Evolutionary conservation across 2,797 vertebrate species (phyloP).

Genomic region (Ctenopoma kingsleyae): DNA sequence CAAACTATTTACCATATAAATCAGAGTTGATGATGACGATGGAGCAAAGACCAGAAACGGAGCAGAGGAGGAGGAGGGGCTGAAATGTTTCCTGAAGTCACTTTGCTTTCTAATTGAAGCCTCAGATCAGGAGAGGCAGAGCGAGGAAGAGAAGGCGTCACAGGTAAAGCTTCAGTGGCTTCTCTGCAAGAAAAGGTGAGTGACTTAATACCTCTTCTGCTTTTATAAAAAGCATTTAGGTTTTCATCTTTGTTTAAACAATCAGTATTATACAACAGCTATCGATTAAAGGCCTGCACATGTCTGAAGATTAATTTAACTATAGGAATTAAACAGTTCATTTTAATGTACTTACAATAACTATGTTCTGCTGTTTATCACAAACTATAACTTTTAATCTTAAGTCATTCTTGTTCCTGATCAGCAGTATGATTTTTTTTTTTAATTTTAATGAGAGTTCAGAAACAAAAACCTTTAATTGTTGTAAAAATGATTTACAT

Average conservation of each 20-base stretch:
- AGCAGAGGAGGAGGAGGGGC: slow-evolving; percentile 10
- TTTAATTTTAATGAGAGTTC: neutral
- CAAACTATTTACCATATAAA: slow-evolving; percentile 10
- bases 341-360: no score
- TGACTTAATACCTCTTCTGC: neutral
- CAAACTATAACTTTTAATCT: no score
- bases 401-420: neutral
- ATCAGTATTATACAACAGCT: neutral
- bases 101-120: slow-evolving; percentile 34
- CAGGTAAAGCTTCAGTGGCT: neutral
- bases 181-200: slow-evolving; percentile 37
- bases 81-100: neutral
- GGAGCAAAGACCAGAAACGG: neutral
- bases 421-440: neutral
- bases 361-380: neutral
- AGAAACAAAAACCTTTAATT: neutral
- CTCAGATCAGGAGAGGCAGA: slow-evolving; percentile 16
- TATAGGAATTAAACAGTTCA: no score
- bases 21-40: slow-evolving; percentile 23
- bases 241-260: neutral
- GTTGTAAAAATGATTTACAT: neutral
- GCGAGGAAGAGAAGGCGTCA: neutral
- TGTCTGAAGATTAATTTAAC: no score
- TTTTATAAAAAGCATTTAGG: neutral
- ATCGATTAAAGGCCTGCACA: neutral